These are phyloP conservation scores for Parochlus steinenii DNA, from an alignment of 2,888 invertebrate species.

Conservation along the genomic window DNA sequence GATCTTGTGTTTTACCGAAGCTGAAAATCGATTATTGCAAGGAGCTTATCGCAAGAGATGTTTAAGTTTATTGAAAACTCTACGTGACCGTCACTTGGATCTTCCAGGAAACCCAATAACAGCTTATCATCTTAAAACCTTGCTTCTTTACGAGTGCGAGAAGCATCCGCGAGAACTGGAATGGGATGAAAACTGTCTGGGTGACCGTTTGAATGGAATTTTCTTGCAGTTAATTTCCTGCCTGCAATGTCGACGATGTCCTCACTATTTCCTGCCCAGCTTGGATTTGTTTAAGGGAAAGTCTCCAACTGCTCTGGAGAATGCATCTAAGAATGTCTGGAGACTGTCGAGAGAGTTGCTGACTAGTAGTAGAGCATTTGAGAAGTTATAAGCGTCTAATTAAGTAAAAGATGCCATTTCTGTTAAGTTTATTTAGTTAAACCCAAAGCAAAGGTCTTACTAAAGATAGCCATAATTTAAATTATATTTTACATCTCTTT, in stretches of 20 bases:
- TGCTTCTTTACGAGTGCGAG: constrained; percentile 88
- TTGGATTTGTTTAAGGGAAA: constrained; percentile 89
- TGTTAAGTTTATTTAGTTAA: too few relatives aligned
- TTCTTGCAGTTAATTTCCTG: constrained; percentile 89
- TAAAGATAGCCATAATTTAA: too few relatives aligned
- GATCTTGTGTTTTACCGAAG: constrained; percentile 82
- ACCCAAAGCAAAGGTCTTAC: too few relatives aligned
- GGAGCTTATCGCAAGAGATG: constrained; percentile 70
- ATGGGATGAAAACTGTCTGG: constrained; percentile 86
- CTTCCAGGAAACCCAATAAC: constrained; percentile 78
- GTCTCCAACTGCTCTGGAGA: constrained; percentile 76
- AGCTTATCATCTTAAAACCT: constrained; percentile 78
- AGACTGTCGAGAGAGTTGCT: constrained; percentile 78
- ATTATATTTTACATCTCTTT: too few relatives aligned
- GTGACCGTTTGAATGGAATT: constrained; percentile 86
- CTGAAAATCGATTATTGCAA: constrained; percentile 77
- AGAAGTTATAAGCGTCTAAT: constrained; percentile 51
- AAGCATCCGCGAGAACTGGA: constrained; percentile 88
- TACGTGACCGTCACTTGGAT: constrained; percentile 81
- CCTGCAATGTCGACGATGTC: constrained; percentile 85
- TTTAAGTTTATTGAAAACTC: constrained; percentile 76
- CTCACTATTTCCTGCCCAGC: constrained; percentile 89
- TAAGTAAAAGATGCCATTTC: constrained; percentile 6
- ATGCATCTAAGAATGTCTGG: constrained; percentile 90
- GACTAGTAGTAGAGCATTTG: constrained; percentile 79